Evolutionary conservation across 2,113 vertebrate species (phyloP).

Genomic region (Daboia siamensis): DNA sequence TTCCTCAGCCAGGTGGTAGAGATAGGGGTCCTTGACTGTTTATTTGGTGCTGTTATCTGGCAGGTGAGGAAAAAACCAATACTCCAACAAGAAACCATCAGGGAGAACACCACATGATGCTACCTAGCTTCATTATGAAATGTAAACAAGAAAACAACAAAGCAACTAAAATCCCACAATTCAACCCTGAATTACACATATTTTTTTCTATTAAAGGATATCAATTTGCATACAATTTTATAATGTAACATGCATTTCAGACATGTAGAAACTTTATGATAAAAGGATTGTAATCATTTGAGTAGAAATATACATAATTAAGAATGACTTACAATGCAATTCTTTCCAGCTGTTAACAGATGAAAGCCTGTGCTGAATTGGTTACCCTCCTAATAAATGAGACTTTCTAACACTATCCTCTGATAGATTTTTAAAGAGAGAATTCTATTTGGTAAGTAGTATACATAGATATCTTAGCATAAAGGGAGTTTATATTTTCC

Average conservation of each 20-base stretch:
- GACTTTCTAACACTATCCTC: background rate
- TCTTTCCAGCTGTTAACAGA: background rate
- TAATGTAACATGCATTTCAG: background rate
- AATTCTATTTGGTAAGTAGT: background rate
- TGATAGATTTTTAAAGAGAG: background rate
- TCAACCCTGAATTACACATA: background rate
- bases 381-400: background rate
- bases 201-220: background rate
- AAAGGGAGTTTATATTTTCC: background rate
- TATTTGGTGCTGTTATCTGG: no score
- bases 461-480: background rate
- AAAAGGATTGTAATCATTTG: background rate
- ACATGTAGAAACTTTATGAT: background rate
- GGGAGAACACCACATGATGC: background rate
- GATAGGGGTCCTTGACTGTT: background rate
- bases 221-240: background rate
- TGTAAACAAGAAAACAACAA: background rate
- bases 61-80: background rate
- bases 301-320: background rate
- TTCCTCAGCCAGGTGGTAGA: background rate
- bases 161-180: background rate
- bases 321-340: background rate
- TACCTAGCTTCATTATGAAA: background rate
- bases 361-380: background rate
- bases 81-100: background rate